Percentiles rank a stretch among this genome's conserved stretches.
Evolutionary conservation across 2,797 vertebrate species (phyloP).

Genomic region (Sebastes wilsoni): DNA sequence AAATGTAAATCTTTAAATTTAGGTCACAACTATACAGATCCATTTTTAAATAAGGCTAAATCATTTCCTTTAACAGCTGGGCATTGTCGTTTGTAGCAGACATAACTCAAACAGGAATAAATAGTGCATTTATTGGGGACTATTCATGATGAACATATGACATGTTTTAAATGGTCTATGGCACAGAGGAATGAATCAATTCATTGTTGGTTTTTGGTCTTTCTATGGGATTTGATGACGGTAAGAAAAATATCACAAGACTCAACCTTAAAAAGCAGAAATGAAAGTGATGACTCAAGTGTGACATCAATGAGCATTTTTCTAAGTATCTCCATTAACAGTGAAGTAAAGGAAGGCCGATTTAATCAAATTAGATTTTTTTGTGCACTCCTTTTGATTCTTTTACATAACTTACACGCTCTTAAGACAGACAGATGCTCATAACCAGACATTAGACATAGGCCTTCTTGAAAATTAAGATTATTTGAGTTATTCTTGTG

Average conservation of each 20-base stretch:
- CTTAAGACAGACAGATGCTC: background rate
- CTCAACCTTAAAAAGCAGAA: conserved; percentile 41
- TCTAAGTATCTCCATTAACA: background rate
- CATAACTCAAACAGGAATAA: background rate
- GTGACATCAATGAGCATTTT: background rate
- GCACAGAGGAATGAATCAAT: background rate
- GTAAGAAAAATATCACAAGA: conserved; percentile 7
- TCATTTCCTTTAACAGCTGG: background rate
- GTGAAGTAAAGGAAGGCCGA: background rate
- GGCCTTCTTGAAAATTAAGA: background rate
- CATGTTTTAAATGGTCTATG: background rate
- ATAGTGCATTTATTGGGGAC: conserved; percentile 10
- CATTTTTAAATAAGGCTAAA: background rate
- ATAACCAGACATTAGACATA: background rate
- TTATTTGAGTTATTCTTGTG: background rate
- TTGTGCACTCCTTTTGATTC: background rate
- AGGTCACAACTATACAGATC: background rate
- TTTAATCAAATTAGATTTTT: background rate
- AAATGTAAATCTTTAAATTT: background rate
- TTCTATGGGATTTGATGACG: background rate
- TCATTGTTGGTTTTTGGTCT: background rate
- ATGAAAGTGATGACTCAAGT: conserved; percentile 36
- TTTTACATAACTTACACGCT: background rate
- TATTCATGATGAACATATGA: conserved; percentile 30
- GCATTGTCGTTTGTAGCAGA: background rate